Base-by-base conservation (phyloP, 2,113 vertebrate species). In the Brachypodius melanocephalos region DNA sequence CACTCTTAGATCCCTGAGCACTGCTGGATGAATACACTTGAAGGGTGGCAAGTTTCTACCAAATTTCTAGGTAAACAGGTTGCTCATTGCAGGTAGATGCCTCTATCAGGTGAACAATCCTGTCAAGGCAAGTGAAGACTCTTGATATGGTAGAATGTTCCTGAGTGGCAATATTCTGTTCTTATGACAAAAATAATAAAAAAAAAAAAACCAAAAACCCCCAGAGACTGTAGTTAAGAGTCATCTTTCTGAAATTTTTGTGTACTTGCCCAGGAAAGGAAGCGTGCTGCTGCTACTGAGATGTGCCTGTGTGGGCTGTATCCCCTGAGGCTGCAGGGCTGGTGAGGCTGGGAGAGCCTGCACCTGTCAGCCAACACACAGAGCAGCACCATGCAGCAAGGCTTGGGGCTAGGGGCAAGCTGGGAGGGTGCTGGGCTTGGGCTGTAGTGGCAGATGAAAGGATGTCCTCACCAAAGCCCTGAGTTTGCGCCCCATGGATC, bases 371-470 rank as follows among this genome's bases (percentile, higher is more conserved):
- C 17, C 49, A 65, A 8, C 43, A 13, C 38, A 14, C 40, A 61
- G 29, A 55, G 16, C 11, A 77, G 14, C 29, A 19, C 16, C 15
- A 2, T 11, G 18, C 17, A 74, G 19, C 2, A 1, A 5, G 9
- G 28, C 38, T 11, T 21, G 42, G 20, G 32, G 15, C 6, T 3
- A 31, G 45, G 9, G 22, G 15, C 34, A 34, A 40, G 32, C 8
- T 1, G 2, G 17, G 17, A 82, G 10, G 7, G 1, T 17, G 9
- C 5, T 38, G 19, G 55, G 8, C 21, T 71, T 78, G 3, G 4
- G 12, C 12, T 68, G 34, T 13, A 21, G 26, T 7, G 22, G 34
- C 19, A 61, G 34, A 46, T 25, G 38, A 42, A 69, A 65, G 4
- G 12, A 29, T 32, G 24, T 17, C 66, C 38, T 46, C 38, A 45